Percentiles rank a stretch among this genome's conserved stretches.
Conservation (phyloP, 2,113 vertebrate species). For the Stercorarius parasiticus region DNA sequence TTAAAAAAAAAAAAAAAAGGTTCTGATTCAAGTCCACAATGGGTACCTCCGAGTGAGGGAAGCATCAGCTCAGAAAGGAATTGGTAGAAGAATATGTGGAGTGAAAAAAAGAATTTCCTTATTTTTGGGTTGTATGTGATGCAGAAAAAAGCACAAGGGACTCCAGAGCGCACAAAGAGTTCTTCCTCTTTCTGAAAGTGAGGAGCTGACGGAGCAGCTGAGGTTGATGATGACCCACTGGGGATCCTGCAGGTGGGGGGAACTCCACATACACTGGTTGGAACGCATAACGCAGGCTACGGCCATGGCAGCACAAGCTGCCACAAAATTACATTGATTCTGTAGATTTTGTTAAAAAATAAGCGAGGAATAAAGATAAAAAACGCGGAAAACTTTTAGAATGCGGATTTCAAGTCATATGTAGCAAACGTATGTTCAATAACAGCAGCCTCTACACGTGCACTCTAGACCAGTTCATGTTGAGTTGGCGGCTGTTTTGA, state of each 20-base stretch:
- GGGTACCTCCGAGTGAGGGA: neutral
- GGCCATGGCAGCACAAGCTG: neutral
- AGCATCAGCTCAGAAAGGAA: neutral
- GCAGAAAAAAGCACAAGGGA: neutral
- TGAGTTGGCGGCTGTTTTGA: neutral
- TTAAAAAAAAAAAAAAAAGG: neutral
- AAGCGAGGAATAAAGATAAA: neutral
- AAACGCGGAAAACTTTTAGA: neutral
- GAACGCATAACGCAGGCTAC: fast-evolving
- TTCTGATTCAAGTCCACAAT: neutral
- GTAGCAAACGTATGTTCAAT: neutral
- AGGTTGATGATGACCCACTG: neutral
- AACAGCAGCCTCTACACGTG: neutral
- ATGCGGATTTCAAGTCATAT: neutral
- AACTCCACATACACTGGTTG: fast-evolving
- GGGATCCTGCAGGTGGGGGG: neutral
- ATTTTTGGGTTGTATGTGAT: neutral
- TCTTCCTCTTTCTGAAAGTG: neutral
- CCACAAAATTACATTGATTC: neutral
- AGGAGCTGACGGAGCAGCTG: neutral
- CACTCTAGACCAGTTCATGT: fast-evolving
- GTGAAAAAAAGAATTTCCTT: neutral
- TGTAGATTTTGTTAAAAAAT: neutral
- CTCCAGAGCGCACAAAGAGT: fast-evolving
- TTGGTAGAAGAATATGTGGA: neutral